These are phyloP conservation scores for Clarias platycephalus DNA, from an alignment of 2,797 vertebrate genomes.

Conservation along the genomic window DNA sequence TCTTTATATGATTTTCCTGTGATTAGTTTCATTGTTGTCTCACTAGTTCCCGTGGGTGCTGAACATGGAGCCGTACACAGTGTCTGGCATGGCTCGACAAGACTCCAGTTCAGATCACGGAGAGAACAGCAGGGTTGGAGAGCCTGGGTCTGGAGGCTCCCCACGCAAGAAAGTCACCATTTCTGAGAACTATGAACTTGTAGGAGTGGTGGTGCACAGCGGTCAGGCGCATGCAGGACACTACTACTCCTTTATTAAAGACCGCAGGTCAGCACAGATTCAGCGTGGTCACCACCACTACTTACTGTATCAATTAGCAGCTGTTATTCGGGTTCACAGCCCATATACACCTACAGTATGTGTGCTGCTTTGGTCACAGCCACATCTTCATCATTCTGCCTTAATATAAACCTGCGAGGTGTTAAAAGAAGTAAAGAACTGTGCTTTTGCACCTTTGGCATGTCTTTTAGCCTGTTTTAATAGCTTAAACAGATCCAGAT, in stretches of 20 bases:
- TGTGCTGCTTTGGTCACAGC: background rate
- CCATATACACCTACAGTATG: background rate
- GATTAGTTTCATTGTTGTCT: conserved; percentile 9
- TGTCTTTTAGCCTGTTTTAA: conserved; percentile 6
- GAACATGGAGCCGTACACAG: conserved; percentile 99
- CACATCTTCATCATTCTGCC: background rate
- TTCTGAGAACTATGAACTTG: conserved; percentile 97
- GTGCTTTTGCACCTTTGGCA: background rate
- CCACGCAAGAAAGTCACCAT: conserved; percentile 97
- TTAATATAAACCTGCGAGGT: background rate
- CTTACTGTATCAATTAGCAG: background rate
- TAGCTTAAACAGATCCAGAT: conserved; percentile 68
- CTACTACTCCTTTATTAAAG: conserved; percentile 99
- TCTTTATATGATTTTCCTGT: background rate
- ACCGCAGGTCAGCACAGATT: conserved; percentile 81
- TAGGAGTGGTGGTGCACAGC: conserved; percentile 96
- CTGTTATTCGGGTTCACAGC: background rate
- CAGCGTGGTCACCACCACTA: background rate
- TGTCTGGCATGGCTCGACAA: conserved; percentile 96
- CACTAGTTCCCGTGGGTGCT: conserved; percentile 95
- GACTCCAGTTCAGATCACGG: conserved; percentile 89
- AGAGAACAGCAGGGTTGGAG: conserved; percentile 81
- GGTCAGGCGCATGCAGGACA: conserved; percentile 97
- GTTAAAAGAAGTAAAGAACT: background rate
- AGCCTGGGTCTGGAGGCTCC: conserved; percentile 83